Conservation (phyloP, 2,797 vertebrate genomes). For the Gobionotothen gibberifrons region DNA sequence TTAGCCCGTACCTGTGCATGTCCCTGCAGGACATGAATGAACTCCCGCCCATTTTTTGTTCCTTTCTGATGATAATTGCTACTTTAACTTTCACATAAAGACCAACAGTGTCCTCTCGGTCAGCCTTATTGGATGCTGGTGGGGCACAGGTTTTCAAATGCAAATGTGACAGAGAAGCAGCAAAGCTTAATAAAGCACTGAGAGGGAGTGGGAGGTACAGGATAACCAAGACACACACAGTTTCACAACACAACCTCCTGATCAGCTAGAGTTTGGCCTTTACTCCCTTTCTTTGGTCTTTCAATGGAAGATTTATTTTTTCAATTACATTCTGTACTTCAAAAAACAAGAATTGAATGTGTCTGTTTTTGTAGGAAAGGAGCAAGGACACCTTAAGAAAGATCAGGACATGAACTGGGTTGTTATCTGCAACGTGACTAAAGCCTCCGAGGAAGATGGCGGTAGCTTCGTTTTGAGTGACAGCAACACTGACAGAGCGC, state of each 20-base stretch:
- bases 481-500: constrained; percentile 8
- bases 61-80: constrained; percentile 53
- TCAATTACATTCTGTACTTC: background rate
- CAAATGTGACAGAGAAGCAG: constrained; percentile 69
- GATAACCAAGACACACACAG: constrained; percentile 16
- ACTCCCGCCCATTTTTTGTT: constrained; percentile 34
- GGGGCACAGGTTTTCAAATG: constrained; percentile 67
- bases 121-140: constrained; percentile 36
- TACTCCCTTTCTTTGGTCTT: constrained; percentile 1
- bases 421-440: constrained; percentile 9
- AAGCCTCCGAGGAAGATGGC: constrained; percentile 7
- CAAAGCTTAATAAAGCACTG: constrained; percentile 51
- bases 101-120: constrained; percentile 47
- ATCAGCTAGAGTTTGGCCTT: background rate
- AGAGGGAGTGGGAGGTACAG: constrained; percentile 12
- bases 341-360: constrained; percentile 6
- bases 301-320: constrained; percentile 23
- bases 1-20: too few relatives aligned
- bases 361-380: background rate
- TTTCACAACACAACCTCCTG: constrained; percentile 23
- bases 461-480: constrained; percentile 24
- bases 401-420: constrained; percentile 2
- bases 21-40: constrained; percentile 46
- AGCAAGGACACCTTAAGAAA: constrained; percentile 8
- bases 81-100: constrained; percentile 61